Evolutionary conservation across 2,113 vertebrate species (phyloP).

Genomic region (Callorhinus ursinus): DNA sequence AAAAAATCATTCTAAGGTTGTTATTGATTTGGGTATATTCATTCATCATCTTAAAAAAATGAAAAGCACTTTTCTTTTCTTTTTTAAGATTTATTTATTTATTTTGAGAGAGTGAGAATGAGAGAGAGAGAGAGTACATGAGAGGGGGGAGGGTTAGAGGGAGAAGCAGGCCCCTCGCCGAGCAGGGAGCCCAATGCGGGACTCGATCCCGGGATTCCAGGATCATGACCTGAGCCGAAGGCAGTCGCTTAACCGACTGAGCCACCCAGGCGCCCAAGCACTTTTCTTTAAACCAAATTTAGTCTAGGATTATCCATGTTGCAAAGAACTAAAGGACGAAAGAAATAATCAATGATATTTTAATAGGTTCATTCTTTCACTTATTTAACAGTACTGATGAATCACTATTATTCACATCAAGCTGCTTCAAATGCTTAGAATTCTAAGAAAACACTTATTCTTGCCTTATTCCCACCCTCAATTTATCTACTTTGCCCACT

Average conservation of each 20-base stretch:
- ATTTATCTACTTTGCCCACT: background rate
- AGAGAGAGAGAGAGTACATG: no score
- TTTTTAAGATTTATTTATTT: no score
- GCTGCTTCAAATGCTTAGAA: background rate
- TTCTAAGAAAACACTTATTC: background rate
- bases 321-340: slow-evolving; percentile 28
- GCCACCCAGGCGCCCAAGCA: background rate
- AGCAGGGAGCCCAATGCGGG: no score
- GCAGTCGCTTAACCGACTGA: no score
- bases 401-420: background rate
- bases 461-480: background rate
- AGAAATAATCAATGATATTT: slow-evolving; percentile 7
- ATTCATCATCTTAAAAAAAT: slow-evolving; percentile 40
- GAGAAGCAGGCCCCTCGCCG: no score
- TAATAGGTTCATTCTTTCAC: background rate
- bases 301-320: background rate
- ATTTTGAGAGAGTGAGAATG: no score
- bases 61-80: slow-evolving; percentile 19
- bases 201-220: no score
- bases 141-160: no score
- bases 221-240: no score
- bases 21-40: slow-evolving; percentile 32
- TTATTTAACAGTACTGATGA: slow-evolving; percentile 23
- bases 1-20: slow-evolving; percentile 21
- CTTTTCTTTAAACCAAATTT: slow-evolving; percentile 54